Evolutionary conservation across 1,140 invertebrate genomes (phyloP), one percentile per base, ranked within the genome.

Genomic region (Drosophila willistoni): DNA sequence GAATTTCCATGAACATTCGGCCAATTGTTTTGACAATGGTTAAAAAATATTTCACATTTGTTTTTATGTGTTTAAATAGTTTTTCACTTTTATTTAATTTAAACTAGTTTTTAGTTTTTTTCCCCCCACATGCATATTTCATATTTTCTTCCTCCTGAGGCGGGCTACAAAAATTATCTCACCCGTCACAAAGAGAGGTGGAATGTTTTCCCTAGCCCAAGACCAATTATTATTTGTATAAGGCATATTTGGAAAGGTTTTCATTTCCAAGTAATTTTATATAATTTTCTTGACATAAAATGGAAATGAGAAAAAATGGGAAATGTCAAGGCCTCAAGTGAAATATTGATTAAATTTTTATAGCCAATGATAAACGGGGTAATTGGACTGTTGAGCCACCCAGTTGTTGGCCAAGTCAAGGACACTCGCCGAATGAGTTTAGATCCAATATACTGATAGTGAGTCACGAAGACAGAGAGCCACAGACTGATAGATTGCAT

Each of bases 281-380:
- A 17, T 34, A 57, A 57, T 34, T 57, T 57, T 34, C 9, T 29
- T 13, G 44, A 17, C 14, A 47, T 14, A 22, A 51, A 51, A 51
- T 51, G 9, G 17, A 51, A 51, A 36, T 57, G 13, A 17, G 29
- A 12, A 19, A 59, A 19, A 59, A 36, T 57, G n/a, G 19, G 22
- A 51, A 51, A 36, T 59, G 33, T 36, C 56, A 59, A 59, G 56
- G 56, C 14, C 34, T 59, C 29, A 39, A 29, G 14, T 25, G 33
- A 59, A 59, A 36, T 59, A 59, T 59, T 59, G 56, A 59, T 59
- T 59, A 36, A 59, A 59, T 51, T 51, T 51, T 51, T 22, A 51
- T 51, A 22, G 44, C 17, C 9, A 22, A 10, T 51, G 44, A 51
- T 51, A 19, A 51, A 51, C 44, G 17, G 9, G 44, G 44, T 51